These are phyloP conservation scores for Andrena marginata DNA, from an alignment of 2,888 invertebrate species.

Conservation along the genomic window DNA sequence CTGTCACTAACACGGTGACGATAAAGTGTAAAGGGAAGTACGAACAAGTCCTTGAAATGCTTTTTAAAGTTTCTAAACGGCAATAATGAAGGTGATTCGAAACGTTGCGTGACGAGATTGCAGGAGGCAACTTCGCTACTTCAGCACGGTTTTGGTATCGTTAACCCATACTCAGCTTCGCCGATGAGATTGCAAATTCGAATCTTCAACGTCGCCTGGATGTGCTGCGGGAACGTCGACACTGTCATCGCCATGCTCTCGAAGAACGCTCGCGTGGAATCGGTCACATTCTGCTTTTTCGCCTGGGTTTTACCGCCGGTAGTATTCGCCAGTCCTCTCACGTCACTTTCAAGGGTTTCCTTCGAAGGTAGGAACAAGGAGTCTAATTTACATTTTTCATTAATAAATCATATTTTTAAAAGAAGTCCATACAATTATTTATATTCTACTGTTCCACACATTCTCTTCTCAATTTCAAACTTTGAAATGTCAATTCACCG, in stretches of 20 bases:
- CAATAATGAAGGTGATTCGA: background rate
- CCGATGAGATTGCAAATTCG: conserved; percentile 73
- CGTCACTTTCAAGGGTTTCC: conserved; percentile 52
- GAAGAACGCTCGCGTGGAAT: conserved; percentile 74
- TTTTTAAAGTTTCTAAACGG: background rate
- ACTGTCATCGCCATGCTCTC: conserved; percentile 77
- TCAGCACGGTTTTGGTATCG: conserved; percentile 24
- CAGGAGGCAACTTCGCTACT: background rate
- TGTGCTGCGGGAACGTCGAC: conserved; percentile 73
- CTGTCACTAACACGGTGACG: no score
- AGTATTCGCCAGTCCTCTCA: conserved; percentile 54
- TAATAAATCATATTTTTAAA: no score
- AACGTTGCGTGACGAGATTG: background rate
- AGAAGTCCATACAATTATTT: no score
- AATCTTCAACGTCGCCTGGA: conserved; percentile 74
- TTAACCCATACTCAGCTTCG: conserved; percentile 72
- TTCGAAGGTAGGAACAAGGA: conserved; percentile 47
- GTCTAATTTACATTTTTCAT: no score
- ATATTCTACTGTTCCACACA: no score
- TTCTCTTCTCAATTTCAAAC: no score
- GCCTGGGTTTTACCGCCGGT: conserved; percentile 41
- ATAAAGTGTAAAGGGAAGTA: no score
- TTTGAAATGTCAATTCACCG: no score
- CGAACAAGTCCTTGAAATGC: no score
- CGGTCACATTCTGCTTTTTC: conserved; percentile 57